Percentiles rank a stretch among this genome's conserved stretches.
These are phyloP conservation scores for Drosophila pseudoananassae DNA, from an alignment of 1,140 invertebrate species.

Conservation along the genomic window DNA sequence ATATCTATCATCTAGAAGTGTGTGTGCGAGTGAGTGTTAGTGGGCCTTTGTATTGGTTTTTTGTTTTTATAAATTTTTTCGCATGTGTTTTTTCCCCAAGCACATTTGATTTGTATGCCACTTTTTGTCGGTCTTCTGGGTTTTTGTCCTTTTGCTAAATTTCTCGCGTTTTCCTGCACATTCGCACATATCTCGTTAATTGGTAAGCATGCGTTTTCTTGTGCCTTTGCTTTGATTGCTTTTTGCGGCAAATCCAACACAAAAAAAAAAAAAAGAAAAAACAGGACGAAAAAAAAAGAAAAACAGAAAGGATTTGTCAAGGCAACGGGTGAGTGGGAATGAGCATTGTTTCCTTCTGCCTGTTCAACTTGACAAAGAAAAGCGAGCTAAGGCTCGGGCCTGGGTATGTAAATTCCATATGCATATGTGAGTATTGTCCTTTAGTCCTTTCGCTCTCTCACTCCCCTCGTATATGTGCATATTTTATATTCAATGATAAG, in stretches of 20 bases:
- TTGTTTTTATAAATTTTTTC: slow-evolving; percentile 65
- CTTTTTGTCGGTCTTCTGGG: slow-evolving; percentile 33
- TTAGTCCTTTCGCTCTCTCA: neutral
- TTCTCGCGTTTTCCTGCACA: slow-evolving; percentile 57
- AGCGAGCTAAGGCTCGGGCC: slow-evolving; percentile 37
- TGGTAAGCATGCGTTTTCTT: slow-evolving; percentile 69
- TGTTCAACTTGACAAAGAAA: slow-evolving; percentile 73
- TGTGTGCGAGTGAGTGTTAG: slow-evolving; percentile 37
- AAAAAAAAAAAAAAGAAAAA: slow-evolving; percentile 5
- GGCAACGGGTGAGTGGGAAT: slow-evolving; percentile 28
- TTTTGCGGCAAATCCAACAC: slow-evolving; percentile 63
- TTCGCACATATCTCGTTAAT: slow-evolving; percentile 77
- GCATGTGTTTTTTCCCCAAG: slow-evolving; percentile 67
- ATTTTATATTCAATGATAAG: slow-evolving; percentile 70
- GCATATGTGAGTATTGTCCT: slow-evolving; percentile 14
- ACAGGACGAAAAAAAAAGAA: neutral
- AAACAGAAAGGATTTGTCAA: slow-evolving; percentile 65
- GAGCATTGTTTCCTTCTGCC: slow-evolving; percentile 50
- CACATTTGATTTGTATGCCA: slow-evolving; percentile 79
- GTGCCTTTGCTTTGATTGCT: slow-evolving; percentile 72
- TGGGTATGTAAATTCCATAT: slow-evolving; percentile 70
- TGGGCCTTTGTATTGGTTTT: slow-evolving; percentile 65
- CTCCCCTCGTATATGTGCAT: slow-evolving; percentile 33
- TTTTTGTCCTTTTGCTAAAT: slow-evolving; percentile 46
- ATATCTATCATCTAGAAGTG: slow-evolving; percentile 24